Base-by-base conservation (phyloP, 2,797 vertebrate species). In the Muraenolepis orangiensis region DNA sequence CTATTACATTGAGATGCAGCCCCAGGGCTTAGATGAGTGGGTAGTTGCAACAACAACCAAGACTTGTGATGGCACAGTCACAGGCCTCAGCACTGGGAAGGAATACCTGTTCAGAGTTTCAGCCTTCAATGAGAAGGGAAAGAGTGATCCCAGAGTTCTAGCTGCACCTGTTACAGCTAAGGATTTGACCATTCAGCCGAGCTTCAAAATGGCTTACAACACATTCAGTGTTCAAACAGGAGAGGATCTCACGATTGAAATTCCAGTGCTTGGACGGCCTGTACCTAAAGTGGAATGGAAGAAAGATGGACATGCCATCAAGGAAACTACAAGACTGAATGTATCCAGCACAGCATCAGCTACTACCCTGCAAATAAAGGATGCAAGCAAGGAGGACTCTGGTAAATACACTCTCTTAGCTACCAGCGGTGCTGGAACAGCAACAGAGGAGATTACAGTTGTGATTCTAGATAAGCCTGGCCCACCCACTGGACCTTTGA, bases 101-200 rank as follows among this genome's bases (percentile, higher is more conserved):
- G 97, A 99, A 84, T 99, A 99, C 80, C 90, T 95, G 42, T 98
- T 99, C 84, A 95, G 91, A 91, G 92, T 99, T 72, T 93, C 94
- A 75, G 97, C 98, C 84, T 98, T 95, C 81, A 99, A 99, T 40
- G 97, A 99, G 80, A 99, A 99, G 89, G 98, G 98, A 72, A 98
- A 93, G 87, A 99, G 98, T 64, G 98, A 99, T 85, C 95, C 97
- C 72, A 95, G 96, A 86, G 28, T 94, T 81, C 91, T 99, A 78
- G 95, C 93, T 82, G 87, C 95, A 78, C 95, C 97, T 72, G 96
- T 99, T 61, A 95, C 95, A 86, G 96, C 97, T 82, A 97, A 97
- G 87, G 98, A 99, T 87, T 84, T 98, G 81, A 96, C 95, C 69
- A 93, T 98, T 81, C 92, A 92, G 81, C 98, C 98, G 29, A 88